phyloP scores from a whole-genome alignment of 2,113 vertebrate genomes.

The Pachypanchax playfairii region DNA sequence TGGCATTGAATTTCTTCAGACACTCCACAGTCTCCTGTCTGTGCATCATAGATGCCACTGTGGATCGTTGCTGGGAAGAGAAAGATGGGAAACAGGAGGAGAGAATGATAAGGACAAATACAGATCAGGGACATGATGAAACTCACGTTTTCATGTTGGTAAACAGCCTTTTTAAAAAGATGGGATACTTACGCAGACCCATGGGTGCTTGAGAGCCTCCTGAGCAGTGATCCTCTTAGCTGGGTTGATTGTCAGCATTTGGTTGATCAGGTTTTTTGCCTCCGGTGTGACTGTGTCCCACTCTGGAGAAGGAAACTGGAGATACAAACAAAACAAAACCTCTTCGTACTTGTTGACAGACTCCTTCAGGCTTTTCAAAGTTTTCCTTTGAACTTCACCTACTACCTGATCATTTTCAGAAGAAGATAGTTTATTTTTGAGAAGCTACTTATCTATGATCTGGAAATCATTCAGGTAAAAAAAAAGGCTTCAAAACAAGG shows the following conservation, averaged over 20 bases:
- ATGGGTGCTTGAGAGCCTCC: conserved; percentile 96
- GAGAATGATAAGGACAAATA: not conserved
- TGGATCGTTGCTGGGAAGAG: conserved; percentile 90
- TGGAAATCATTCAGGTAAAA: too few relatives aligned
- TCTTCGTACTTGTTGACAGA: not conserved
- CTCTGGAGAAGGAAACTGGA: conserved; percentile 93
- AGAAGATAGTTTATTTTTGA: not conserved
- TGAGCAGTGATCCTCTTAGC: conserved; percentile 97
- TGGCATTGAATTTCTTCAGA: conserved; percentile 98
- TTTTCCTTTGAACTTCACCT: not conserved
- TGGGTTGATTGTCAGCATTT: conserved; percentile 98
- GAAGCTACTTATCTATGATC: not conserved
- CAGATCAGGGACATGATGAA: not conserved
- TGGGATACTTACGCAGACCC: conserved; percentile 96
- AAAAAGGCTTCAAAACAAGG: too few relatives aligned
- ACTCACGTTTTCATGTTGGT: not conserved
- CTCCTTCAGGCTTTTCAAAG: rapidly evolving
- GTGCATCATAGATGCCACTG: conserved; percentile 99
- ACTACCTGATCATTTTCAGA: not conserved
- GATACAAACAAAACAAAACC: not conserved
- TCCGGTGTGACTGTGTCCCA: conserved; percentile 97
- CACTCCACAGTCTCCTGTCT: conserved; percentile 97
- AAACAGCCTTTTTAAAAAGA: too few relatives aligned
- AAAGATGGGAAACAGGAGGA: conserved; percentile 2
- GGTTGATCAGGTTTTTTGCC: conserved; percentile 98